A percentile compares a stretch with the other conserved stretches of the same genome.
These are phyloP conservation scores for Chinchilla lanigera DNA, from an alignment of 2,113 vertebrate genomes.

Conservation along the genomic window DNA sequence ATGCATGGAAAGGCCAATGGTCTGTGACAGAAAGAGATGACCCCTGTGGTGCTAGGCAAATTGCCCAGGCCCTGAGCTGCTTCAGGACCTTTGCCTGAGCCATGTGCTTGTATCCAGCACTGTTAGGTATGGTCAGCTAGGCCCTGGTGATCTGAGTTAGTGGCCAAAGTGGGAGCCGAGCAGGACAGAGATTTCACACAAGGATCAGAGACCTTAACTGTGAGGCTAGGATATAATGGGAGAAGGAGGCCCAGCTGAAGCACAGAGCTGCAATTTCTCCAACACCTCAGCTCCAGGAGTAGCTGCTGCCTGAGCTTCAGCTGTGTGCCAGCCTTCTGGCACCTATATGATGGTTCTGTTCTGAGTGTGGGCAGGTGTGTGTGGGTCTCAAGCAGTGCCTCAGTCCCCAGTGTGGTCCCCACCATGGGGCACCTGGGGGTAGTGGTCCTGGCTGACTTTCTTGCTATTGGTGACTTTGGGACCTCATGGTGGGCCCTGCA, in stretches of 20 bases:
- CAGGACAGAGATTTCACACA: neutral
- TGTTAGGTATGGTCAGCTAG: neutral
- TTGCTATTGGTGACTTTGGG: neutral
- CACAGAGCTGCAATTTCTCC: neutral
- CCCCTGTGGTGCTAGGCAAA: neutral
- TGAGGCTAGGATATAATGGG: neutral
- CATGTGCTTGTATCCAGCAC: fast-evolving
- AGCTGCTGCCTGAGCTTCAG: neutral
- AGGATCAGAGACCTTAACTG: neutral
- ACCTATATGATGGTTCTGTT: neutral
- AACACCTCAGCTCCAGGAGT: neutral
- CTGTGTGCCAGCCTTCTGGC: neutral
- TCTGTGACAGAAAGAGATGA: too few relatives aligned
- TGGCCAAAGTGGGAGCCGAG: neutral
- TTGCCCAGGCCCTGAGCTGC: neutral
- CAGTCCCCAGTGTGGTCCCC: neutral
- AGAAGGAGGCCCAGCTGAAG: neutral
- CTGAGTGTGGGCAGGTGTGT: neutral
- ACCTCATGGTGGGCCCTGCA: neutral
- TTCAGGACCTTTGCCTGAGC: neutral
- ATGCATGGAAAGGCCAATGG: neutral
- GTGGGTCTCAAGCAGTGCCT: neutral
- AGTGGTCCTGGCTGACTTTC: neutral
- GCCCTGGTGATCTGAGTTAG: neutral
- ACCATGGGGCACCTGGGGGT: neutral